Percentiles rank a stretch among this genome's conserved stretches.
phyloP scores from a whole-genome alignment of 2,797 vertebrate species.

The Paramormyrops hopkinsi region DNA sequence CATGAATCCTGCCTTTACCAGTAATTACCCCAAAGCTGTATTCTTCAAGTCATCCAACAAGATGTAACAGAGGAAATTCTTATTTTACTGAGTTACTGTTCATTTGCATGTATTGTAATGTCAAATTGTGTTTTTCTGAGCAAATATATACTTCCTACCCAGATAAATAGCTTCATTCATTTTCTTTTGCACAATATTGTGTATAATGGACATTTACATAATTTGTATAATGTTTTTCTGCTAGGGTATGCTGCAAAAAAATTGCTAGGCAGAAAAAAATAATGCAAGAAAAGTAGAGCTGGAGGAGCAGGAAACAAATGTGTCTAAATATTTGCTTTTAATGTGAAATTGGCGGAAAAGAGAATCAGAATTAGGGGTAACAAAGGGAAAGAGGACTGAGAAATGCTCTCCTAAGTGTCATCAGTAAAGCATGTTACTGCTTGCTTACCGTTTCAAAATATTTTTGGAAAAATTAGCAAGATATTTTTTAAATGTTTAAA shows the following conservation, averaged over 20 bases:
- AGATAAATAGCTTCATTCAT: neutral
- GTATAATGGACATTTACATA: neutral
- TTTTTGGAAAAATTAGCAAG: neutral
- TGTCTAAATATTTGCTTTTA: neutral
- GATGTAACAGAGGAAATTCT: neutral
- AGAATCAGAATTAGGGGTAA: neutral
- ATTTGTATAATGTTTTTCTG: neutral
- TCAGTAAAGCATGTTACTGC: neutral
- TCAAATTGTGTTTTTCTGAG: neutral
- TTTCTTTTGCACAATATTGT: neutral
- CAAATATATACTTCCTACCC: neutral
- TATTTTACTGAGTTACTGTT: neutral
- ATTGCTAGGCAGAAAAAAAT: neutral
- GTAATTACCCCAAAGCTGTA: neutral
- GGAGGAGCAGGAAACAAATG: neutral
- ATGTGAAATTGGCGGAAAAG: neutral
- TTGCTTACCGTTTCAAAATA: neutral
- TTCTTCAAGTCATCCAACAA: neutral
- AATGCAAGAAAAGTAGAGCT: too few relatives aligned
- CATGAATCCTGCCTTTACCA: neutral
- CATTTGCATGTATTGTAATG: neutral
- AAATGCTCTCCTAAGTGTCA: neutral
- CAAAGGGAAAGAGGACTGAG: neutral
- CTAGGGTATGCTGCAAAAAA: neutral
- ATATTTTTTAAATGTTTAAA: neutral